Evolutionary conservation across 2,888 invertebrate genomes (phyloP), one percentile per base, ranked within the genome.

Genomic region (Dinocampus coccinellae): DNA sequence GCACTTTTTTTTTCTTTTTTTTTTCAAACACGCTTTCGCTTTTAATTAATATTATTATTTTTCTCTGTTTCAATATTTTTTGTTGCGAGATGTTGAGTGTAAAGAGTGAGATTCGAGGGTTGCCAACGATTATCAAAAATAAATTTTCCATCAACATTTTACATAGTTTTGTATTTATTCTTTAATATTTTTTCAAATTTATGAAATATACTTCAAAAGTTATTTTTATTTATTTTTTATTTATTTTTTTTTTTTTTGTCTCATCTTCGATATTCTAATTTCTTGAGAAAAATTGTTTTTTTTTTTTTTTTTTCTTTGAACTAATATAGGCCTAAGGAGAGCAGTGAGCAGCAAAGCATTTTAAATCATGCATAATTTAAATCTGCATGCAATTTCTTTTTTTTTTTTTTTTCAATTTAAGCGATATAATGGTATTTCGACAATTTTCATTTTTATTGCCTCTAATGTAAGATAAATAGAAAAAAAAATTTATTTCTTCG

Each of bases 261-360:
- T 42, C 11, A 33, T 33, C 33, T 22, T 52, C 22, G 20, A 33
- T 33, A 39, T 26, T 10, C 10, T 13, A 13, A 34, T 36, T 53
- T 61, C 33, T 26, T 68, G 20, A 29, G n/a, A 3, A 47, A 33
- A 26, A 58, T 64, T 26, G 29, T 60, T 62, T 42, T 42, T 47
- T 36, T 10, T 34, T 20, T 53, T 29, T 29, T 7, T 4, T 4
- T 4, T 29, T 29, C 29, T 4, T n/a, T n/a, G 13, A 58, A 29
- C 9, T 4, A 34, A 34, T 34, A 10, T 60, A 16, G n/a, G 9
- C 34, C 7, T 29, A 61, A 65, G 67, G 58, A 55, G 80, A 84
- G 82, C 82, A 84, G 83, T 83, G 82, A 80, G 84, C 81, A 85
- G 85, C 85, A 82, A 85, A 87, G 85, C 87, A 80, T 81, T 85